These are phyloP conservation scores for Potamarius usumacintae DNA, from an alignment of 2,113 vertebrate species.

Conservation along the genomic window DNA sequence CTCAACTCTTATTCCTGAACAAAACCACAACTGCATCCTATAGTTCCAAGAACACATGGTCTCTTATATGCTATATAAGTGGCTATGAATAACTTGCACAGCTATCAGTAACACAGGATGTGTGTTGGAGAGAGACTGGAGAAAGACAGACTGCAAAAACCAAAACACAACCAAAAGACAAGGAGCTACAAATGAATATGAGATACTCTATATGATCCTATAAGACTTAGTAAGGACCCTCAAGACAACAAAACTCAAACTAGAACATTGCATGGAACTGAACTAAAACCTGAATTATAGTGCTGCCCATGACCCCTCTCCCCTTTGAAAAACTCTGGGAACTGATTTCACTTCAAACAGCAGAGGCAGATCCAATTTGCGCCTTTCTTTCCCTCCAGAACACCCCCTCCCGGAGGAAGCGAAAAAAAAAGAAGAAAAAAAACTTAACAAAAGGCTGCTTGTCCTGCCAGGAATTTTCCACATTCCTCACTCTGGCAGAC, in stretches of 20 bases:
- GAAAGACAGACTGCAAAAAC: background rate
- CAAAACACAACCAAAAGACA: conserved; percentile 3
- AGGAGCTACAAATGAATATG: conserved; percentile 26
- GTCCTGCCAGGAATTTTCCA: conserved; percentile 94
- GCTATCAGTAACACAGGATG: conserved; percentile 21
- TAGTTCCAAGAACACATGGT: conserved; percentile 39
- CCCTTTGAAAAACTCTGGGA: conserved; percentile 66
- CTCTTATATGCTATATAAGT: conserved; percentile 25
- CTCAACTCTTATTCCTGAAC: conserved; percentile 37
- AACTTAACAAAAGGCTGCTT: conserved; percentile 90
- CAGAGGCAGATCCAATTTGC: conserved; percentile 84
- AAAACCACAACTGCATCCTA: conserved; percentile 42
- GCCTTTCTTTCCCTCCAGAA: conserved; percentile 91
- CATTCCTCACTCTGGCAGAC: conserved; percentile 93
- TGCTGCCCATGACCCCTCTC: conserved; percentile 30
- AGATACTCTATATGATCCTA: conserved; percentile 13
- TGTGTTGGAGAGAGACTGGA: background rate
- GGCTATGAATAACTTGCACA: conserved; percentile 25
- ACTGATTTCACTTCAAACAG: conserved; percentile 85
- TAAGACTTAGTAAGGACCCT: conserved; percentile 21
- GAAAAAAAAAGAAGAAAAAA: conserved; percentile 51
- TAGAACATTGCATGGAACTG: conserved; percentile 52
- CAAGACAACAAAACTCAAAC: conserved; percentile 47
- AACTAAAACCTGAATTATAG: conserved; percentile 59
- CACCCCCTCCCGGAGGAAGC: conserved; percentile 56